Conservation (phyloP, 2,113 vertebrate genomes). For the Entelurus aequoreus region DNA sequence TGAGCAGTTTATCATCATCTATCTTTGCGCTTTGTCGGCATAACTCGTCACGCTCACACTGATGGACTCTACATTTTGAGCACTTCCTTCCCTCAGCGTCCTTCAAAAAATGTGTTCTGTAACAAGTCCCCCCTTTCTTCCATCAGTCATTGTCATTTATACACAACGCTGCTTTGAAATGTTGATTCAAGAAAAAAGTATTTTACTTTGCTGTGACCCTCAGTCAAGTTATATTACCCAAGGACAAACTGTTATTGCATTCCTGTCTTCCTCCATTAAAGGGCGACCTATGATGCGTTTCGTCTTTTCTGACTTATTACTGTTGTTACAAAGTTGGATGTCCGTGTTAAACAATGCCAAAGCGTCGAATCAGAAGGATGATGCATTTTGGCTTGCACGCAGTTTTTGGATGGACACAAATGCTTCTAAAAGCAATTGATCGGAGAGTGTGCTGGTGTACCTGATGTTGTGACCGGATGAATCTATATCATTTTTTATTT, state of each 20-base stretch:
- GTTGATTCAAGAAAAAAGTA: conserved; percentile 30
- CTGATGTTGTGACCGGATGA: too few relatives aligned
- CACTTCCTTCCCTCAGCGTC: neutral
- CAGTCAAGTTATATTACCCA: conserved; percentile 40
- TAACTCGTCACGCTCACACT: conserved; percentile 8
- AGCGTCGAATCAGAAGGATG: too few relatives aligned
- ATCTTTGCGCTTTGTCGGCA: neutral
- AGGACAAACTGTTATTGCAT: conserved; percentile 46
- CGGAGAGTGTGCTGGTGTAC: too few relatives aligned
- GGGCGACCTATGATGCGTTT: neutral
- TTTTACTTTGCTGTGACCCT: conserved; percentile 24
- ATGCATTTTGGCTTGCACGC: too few relatives aligned
- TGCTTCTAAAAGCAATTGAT: too few relatives aligned
- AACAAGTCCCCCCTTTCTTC: conserved; percentile 13
- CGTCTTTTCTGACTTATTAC: neutral
- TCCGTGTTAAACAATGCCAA: too few relatives aligned
- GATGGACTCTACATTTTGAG: conserved; percentile 13
- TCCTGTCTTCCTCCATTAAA: neutral
- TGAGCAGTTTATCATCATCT: conserved; percentile 2
- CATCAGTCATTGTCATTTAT: conserved; percentile 9
- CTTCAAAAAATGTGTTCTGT: conserved; percentile 8
- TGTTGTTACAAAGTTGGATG: too few relatives aligned
- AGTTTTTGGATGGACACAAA: too few relatives aligned
- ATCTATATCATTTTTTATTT: too few relatives aligned
- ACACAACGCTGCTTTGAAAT: neutral